Percentiles rank a stretch among this genome's conserved stretches.
phyloP scores from a whole-genome alignment of 1,140 invertebrate species.

The Apis florea region DNA sequence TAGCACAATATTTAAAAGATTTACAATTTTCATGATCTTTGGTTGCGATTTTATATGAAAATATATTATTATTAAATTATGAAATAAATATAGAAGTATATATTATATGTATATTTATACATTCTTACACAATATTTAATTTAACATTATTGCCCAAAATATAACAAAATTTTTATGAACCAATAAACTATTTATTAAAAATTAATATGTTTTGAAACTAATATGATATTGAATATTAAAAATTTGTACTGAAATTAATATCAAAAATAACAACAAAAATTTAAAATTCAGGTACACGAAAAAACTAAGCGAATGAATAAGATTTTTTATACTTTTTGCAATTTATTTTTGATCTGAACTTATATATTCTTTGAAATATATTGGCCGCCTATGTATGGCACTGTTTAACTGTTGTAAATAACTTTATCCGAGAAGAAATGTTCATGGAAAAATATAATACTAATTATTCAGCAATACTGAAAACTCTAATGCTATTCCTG shows the following conservation, averaged over 20 bases:
- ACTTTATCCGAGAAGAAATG: too few species aligned
- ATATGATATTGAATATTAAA: background rate
- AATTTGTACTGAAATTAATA: background rate
- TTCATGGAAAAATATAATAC: background rate
- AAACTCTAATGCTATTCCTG: background rate
- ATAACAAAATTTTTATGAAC: background rate
- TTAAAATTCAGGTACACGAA: background rate
- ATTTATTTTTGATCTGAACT: background rate
- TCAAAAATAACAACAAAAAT: background rate
- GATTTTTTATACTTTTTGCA: background rate
- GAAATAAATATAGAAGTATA: conserved; percentile 35
- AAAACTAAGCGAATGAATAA: background rate
- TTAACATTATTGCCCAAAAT: background rate
- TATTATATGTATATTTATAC: background rate
- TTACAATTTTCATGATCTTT: conserved; percentile 40
- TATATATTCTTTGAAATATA: too few species aligned
- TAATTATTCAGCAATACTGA: background rate
- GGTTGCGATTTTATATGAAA: conserved; percentile 5
- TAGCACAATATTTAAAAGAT: conserved; percentile 25
- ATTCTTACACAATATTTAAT: background rate
- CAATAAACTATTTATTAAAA: background rate
- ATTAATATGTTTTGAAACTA: background rate
- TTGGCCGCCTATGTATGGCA: conserved; percentile 4
- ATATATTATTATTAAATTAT: conserved; percentile 23
- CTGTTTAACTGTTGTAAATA: background rate